Evolutionary conservation across 2,888 invertebrate genomes (phyloP).

Genomic region (Platycnemis pennipes): DNA sequence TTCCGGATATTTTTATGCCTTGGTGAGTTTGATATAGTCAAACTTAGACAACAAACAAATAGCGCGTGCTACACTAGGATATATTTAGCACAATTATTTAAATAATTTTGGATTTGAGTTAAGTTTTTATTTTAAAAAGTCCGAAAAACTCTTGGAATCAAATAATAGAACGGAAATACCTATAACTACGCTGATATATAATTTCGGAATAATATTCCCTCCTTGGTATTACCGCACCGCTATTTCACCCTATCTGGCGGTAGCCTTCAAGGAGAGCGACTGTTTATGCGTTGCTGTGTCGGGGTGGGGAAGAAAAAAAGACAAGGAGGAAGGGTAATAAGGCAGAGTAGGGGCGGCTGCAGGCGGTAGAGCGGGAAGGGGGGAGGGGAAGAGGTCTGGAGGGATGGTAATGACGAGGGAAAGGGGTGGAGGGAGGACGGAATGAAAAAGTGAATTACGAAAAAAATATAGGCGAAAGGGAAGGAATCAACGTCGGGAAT

Average conservation of each 20-base stretch:
- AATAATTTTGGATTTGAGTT: too few species aligned
- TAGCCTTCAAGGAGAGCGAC: not conserved
- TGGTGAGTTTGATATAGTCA: too few species aligned
- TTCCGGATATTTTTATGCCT: too few species aligned
- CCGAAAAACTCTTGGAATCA: too few species aligned
- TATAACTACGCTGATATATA: too few species aligned
- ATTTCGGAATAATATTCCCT: too few species aligned
- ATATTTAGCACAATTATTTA: too few species aligned
- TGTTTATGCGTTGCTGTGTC: not conserved
- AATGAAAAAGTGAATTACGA: slow-evolving; percentile 38
- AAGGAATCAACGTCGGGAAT: slow-evolving; percentile 19
- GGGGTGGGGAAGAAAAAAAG: not conserved
- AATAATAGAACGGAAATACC: too few species aligned
- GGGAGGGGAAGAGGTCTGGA: not conserved
- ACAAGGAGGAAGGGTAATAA: not conserved
- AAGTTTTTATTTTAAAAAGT: too few species aligned
- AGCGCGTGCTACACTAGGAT: too few species aligned
- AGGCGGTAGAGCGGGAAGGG: not conserved
- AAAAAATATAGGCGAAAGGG: slow-evolving; percentile 11
- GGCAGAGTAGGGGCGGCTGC: not conserved
- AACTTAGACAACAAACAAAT: too few species aligned
- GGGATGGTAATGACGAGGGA: not conserved
- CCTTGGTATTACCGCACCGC: too few species aligned
- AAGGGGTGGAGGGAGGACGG: not conserved
- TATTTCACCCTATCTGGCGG: not conserved